Percentiles rank a stretch among this genome's conserved stretches.
Conservation (phyloP, 1,140 invertebrate species). For the Drosophila kohkoa region DNA sequence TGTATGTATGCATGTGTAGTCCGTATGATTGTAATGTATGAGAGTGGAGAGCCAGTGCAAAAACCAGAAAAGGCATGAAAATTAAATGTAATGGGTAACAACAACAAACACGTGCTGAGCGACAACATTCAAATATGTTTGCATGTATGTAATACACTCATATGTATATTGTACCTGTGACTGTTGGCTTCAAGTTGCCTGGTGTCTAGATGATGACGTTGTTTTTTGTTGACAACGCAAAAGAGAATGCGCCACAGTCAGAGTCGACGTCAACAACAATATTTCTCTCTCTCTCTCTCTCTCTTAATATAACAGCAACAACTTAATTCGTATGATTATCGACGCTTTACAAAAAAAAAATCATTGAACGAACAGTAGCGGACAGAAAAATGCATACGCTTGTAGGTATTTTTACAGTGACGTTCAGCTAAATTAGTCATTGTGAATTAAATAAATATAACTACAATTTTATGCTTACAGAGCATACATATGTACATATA, state of each 20-base stretch:
- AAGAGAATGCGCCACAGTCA: constrained; percentile 8
- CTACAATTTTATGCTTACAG: background rate
- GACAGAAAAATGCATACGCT: constrained; percentile 15
- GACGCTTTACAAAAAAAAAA: constrained; percentile 28
- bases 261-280: constrained; percentile 3
- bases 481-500: background rate
- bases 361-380: constrained; percentile 37
- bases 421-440: background rate
- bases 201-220: constrained; percentile 51
- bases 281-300: background rate
- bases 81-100: constrained; percentile 68
- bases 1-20: constrained; percentile 18
- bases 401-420: background rate
- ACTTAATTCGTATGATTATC: constrained; percentile 71
- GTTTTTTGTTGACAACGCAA: constrained; percentile 27
- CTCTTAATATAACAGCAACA: constrained; percentile 31
- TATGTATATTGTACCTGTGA: constrained; percentile 1
- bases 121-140: constrained; percentile 52
- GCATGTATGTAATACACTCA: constrained; percentile 8
- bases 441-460: background rate
- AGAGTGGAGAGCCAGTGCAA: constrained; percentile 52
- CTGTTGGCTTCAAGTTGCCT: constrained; percentile 15
- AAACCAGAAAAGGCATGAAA: constrained; percentile 79
- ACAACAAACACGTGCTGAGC: constrained; percentile 13
- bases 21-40: constrained; percentile 64